Base-by-base conservation (phyloP, 2,888 invertebrate species). In the Pseudococcus jackbeardsleyi region DNA sequence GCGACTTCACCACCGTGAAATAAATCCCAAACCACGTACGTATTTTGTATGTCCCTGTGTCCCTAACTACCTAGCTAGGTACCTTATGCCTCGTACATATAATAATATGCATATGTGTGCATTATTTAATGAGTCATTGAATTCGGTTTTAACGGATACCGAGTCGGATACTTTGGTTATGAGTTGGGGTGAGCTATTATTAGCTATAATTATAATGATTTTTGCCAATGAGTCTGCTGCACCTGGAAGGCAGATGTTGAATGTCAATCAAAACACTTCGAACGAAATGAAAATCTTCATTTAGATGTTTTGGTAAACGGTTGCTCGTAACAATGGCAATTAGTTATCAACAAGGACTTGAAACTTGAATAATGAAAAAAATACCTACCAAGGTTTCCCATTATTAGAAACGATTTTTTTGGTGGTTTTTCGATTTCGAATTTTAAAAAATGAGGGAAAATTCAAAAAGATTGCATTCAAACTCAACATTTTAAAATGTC, bases 221-320 rank as follows among this genome's bases (percentile, higher is more conserved):
- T 72, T 33, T 12, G 79, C 19, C 79, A 46, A 82, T 82, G 79
- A 82, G 79, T n/a, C 26, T 46, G 17, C 17, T 9, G 46, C 79
- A 82, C 79, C 79, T 82, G 79, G 79, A 82, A 82, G 46, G 79
- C 79, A 82, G 79, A 82, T 82, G 79, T 82, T 82, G 46, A 46
- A 82, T 26, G 79, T 82, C 79, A 82, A 82, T 82, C 79, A 82
- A 42, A 82, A 39, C 79, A 82, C 46, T 82, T 82, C 46, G 46
- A 11, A n/a, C 17, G 17, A 15, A 77, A 26, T 39, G 46, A n/a
- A 82, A 46, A 82, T 82, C 19, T 46, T 42, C 46, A 22, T 82
- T 46, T 79, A 39, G 39, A 42, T 42, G 19, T 39, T 26, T 46
- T n/a, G 79, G 15, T 72, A 6, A 72, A 33, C 33, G 72, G 17